phyloP scores from a whole-genome alignment of 2,113 vertebrate species.

The Trinectes maculatus region DNA sequence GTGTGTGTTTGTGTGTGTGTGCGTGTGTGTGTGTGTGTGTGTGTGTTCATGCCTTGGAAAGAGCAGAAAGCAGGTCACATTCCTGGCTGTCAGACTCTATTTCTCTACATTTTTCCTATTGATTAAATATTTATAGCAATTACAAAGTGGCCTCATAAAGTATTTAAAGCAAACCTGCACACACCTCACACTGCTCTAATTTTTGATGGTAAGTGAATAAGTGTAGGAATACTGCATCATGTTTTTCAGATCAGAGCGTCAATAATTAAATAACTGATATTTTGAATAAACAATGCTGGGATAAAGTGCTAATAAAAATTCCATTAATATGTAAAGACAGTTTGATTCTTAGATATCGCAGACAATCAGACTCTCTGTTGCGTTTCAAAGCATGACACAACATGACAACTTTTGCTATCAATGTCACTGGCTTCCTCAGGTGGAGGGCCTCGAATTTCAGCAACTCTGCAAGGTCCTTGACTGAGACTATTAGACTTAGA shows the following conservation, averaged over 20 bases:
- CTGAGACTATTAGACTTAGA: neutral
- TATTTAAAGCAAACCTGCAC: slow-evolving; percentile 59
- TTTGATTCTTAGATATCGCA: slow-evolving; percentile 2
- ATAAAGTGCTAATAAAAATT: neutral
- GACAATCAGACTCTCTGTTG: slow-evolving; percentile 3
- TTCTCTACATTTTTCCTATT: slow-evolving; percentile 28
- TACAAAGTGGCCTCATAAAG: slow-evolving; percentile 64
- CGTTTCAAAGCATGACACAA: too few species aligned
- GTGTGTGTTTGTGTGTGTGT: slow-evolving; percentile 5
- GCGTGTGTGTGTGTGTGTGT: slow-evolving; percentile 11
- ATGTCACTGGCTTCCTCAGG: neutral
- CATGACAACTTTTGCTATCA: too few species aligned
- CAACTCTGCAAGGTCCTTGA: neutral
- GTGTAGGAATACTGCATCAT: slow-evolving; percentile 30
- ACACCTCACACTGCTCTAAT: slow-evolving; percentile 35
- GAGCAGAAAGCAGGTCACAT: slow-evolving; percentile 43
- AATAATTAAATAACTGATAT: slow-evolving; percentile 40
- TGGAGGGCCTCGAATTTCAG: neutral
- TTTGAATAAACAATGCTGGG: slow-evolving; percentile 20
- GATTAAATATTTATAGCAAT: slow-evolving; percentile 68
- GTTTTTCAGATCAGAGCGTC: slow-evolving; percentile 25
- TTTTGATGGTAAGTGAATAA: slow-evolving; percentile 40
- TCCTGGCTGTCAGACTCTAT: slow-evolving; percentile 39
- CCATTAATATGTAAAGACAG: neutral
- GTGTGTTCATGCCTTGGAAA: neutral